Evolutionary conservation across 2,888 invertebrate species (phyloP), one percentile per base, ranked within the genome.

Genomic region (Thyatira batis): DNA sequence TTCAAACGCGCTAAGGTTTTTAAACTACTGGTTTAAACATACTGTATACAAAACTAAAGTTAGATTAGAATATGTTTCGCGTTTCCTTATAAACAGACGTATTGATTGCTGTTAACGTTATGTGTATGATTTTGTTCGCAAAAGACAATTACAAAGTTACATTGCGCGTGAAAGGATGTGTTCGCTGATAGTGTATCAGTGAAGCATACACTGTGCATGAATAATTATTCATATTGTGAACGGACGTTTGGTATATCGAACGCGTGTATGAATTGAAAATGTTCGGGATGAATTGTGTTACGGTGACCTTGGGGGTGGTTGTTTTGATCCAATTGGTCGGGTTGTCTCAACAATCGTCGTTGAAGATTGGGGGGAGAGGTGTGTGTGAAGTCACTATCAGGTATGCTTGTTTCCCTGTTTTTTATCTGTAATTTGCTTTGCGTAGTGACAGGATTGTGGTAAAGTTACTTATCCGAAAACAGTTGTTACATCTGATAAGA

Each of bases 331-430:
- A 60, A 17, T 2, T 57, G 1, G 9, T 60, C 0, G 52, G 21
- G 39, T 56, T 13, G 33, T 50, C 54, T 9, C 52, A 61, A 60
- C 70, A 53, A 39, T 17, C 57, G 4, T 17, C 57, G 4, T 51
- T 61, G 30, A 23, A 46, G 10, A 13, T 0, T 21, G 49, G 45
- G 0, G 66, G 51, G 6, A 48, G 8, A 20, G 55, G 64, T 50
- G 69, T 58, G 25, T 69, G 69, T 46, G 3, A 48, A 10, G 10
- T 17, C 2, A 0, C 0, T 23, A 30, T 52, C 10, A 10, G 8
- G 69, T 69, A 71, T n/a, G n/a, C n/a, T n/a, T n/a, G n/a, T n/a
- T n/a, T n/a, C n/a, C 5, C 8, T 10, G 27, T 28, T 8, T 10
- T 2, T 10, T 28, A 10, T 6, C 8, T 28, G 8, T 28, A 28